phyloP scores from a whole-genome alignment of 2,113 vertebrate species.

The Tachysurus fulvidraco region DNA sequence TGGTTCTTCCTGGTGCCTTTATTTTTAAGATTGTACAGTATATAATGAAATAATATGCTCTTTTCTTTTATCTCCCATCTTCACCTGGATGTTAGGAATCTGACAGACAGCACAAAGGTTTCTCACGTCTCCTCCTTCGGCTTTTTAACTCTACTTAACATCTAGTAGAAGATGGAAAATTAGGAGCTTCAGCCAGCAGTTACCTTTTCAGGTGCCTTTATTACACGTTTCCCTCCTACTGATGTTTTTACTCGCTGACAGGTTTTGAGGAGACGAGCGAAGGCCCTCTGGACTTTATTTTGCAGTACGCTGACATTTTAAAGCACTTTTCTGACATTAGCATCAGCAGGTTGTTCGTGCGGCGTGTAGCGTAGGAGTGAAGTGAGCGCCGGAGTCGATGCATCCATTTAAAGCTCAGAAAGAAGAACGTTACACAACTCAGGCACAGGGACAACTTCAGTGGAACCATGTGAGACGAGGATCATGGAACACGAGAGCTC shows the following conservation, averaged over 20 bases:
- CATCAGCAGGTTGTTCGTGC: neutral
- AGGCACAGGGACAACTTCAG: no score
- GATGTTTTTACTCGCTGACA: constrained; percentile 42
- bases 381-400: neutral
- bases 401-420: neutral
- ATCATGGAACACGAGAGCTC: neutral
- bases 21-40: neutral
- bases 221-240: constrained; percentile 26
- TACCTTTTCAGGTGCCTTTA: constrained; percentile 38
- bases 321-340: neutral
- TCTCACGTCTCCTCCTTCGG: neutral
- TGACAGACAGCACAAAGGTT: neutral
- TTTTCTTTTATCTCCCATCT: neutral
- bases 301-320: constrained; percentile 8
- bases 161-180: constrained; percentile 40
- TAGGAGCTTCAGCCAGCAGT: constrained; percentile 40
- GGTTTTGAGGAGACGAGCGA: constrained; percentile 42
- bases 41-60: neutral
- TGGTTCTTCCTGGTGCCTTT: no score
- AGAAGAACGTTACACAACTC: neutral
- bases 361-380: neutral
- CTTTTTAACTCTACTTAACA: constrained; percentile 6
- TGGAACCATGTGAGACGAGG: neutral
- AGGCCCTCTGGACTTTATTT: neutral
- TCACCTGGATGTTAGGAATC: no score